phyloP scores from a whole-genome alignment of 2,888 invertebrate species.

The Noctua comes region DNA sequence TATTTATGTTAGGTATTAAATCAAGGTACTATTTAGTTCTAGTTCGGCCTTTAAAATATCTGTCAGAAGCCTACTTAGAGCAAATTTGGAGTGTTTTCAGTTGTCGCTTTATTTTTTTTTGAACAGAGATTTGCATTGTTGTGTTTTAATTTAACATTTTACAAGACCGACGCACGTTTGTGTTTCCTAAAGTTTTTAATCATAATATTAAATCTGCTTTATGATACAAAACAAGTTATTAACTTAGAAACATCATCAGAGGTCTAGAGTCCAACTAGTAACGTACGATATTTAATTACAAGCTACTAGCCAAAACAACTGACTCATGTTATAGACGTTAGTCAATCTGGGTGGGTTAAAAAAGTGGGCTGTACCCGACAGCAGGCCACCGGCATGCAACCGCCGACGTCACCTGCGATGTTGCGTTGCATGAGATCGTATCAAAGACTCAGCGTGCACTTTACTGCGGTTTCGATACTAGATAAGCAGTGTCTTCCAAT shows the following conservation, averaged over 20 bases:
- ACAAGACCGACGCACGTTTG: background rate
- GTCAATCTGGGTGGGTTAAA: conserved; percentile 29
- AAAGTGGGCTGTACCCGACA: conserved; percentile 29
- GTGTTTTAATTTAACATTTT: background rate
- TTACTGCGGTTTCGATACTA: conserved; percentile 42
- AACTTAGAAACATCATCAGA: background rate
- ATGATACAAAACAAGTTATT: background rate
- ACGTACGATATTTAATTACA: conserved; percentile 45
- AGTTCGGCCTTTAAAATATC: background rate
- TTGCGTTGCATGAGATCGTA: conserved; percentile 30
- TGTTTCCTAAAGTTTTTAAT: background rate
- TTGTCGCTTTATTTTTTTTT: background rate
- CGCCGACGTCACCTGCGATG: conserved; percentile 39
- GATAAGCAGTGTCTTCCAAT: conserved; percentile 55
- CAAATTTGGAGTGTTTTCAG: background rate
- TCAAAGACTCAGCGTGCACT: conserved; percentile 38
- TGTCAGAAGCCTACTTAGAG: background rate
- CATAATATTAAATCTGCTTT: background rate
- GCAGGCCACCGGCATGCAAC: conserved; percentile 23
- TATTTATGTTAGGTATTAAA: background rate
- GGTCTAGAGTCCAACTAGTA: conserved; percentile 19
- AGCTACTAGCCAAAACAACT: conserved; percentile 37
- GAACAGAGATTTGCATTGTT: background rate
- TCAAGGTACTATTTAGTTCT: background rate
- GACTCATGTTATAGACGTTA: conserved; percentile 43